Evolutionary conservation across 2,113 vertebrate species (phyloP), one percentile per base, ranked within the genome.

Genomic region (Shinisaurus crocodilurus): DNA sequence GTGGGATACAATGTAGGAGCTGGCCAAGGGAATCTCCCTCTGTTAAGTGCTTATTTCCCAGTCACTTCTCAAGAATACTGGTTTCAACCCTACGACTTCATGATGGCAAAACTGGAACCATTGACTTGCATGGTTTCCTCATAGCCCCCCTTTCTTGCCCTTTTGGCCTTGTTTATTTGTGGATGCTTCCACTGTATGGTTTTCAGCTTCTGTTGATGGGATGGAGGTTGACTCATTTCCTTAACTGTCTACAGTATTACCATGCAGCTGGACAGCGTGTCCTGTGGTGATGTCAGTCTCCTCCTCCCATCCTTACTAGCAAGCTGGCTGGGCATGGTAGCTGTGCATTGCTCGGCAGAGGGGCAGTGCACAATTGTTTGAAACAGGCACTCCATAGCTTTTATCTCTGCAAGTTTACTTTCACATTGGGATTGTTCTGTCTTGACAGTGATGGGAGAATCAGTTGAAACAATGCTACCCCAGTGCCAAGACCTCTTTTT

Each of bases 221-320:
- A 85, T 83, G 82, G 89, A 88, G 90, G 89, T 74, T 90, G 87
- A 90, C 84, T 95, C 93, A 72, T 92, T 92, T 94, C 92, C 94
- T 91, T 92, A 91, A 70, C 85, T 85, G 54, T 83, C 65, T 85
- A 87, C 65, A 77, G 86, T 80, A 63, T 91, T 90, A 90, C 80
- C 54, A 32, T 1, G 1, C 15, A 89, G 48, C 70, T 75, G 86
- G 50, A 76, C 86, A 88, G 32, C 60, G 13, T 80, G 60, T 91
- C 91, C 91, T 92, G 72, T 90, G 86, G 37, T 82, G 88, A 79
- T 94, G 65, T 92, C 88, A 87, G 91, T 91, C 75, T 74, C 65
- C 29, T 86, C 88, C 92, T 92, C 91, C 85, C 91, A 72, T 89
- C 85, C 13, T 67, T 65, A 10, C 75, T 67, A 48, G 43, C 60